These are phyloP conservation scores for Parapristionchus giblindavisi DNA, from an alignment of 2,888 invertebrate species.

Conservation along the genomic window DNA sequence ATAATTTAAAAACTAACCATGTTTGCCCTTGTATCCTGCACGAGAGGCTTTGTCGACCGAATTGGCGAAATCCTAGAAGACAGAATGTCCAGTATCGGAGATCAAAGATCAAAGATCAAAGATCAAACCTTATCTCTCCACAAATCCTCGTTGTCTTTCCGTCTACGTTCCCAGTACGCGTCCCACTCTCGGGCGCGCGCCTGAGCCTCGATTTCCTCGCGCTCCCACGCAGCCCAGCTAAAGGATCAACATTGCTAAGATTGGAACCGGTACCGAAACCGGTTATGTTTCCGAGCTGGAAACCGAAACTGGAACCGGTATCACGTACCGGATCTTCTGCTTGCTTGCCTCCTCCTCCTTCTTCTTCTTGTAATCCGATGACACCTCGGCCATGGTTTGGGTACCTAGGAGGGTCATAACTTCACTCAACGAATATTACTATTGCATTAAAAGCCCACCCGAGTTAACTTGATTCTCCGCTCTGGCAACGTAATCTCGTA, in stretches of 20 bases:
- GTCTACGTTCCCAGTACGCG: conserved; percentile 57
- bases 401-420: too few species aligned
- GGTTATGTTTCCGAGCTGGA: background rate
- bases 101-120: background rate
- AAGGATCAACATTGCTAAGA: conserved; percentile 21
- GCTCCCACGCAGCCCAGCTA: conserved; percentile 55
- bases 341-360: conserved; percentile 51
- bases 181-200: conserved; percentile 53
- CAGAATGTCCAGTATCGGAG: background rate
- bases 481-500: too few species aligned
- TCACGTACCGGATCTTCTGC: conserved; percentile 48
- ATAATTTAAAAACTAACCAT: conserved; percentile 42
- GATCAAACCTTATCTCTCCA: conserved; percentile 54
- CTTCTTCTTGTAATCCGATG: conserved; percentile 51
- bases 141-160: conserved; percentile 53
- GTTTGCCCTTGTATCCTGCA: conserved; percentile 61
- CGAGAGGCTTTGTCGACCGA: conserved; percentile 59
- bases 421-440: too few species aligned
- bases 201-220: conserved; percentile 52
- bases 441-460: too few species aligned
- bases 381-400: background rate
- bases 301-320: too few species aligned
- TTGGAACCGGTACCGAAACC: background rate
- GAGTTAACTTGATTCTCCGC: too few species aligned
- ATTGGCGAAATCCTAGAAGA: conserved; percentile 56